These are phyloP conservation scores for Polypterus bichir DNA, from an alignment of 2,113 vertebrate genomes.

Conservation along the genomic window DNA sequence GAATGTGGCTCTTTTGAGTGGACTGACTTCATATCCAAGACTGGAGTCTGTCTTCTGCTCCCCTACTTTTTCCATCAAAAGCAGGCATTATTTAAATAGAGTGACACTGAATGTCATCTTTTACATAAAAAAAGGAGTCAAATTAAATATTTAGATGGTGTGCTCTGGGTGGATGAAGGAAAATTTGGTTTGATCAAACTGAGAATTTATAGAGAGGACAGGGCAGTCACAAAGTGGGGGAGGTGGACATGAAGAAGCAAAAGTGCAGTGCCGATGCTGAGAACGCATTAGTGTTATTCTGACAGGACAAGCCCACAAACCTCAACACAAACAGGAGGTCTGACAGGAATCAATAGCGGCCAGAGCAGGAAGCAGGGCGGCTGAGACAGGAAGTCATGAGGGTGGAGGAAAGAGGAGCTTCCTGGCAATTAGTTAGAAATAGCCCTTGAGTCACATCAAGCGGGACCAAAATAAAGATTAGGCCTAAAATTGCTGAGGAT, in stretches of 20 bases:
- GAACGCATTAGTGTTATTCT: background rate
- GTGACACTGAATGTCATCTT: no score
- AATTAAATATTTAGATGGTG: no score
- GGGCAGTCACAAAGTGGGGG: background rate
- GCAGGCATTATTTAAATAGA: no score
- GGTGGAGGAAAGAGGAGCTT: conserved; percentile 30
- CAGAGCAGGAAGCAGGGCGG: conserved; percentile 24
- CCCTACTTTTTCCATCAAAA: no score
- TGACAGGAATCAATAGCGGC: conserved; percentile 25
- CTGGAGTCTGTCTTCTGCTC: no score
- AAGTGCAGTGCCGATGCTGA: background rate
- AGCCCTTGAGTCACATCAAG: conserved; percentile 16
- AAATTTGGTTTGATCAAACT: background rate
- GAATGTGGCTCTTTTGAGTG: no score
- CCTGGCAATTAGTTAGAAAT: conserved; percentile 37
- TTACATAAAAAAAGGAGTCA: no score
- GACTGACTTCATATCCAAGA: no score
- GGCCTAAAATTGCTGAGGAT: no score
- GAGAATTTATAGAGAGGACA: no score
- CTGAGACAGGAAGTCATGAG: conserved; percentile 18
- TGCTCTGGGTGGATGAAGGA: background rate
- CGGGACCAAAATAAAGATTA: background rate
- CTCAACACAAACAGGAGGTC: conserved; percentile 38
- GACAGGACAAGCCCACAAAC: background rate
- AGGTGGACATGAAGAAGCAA: background rate